These are phyloP conservation scores for Anguilla obscura DNA, from an alignment of 2,797 vertebrate genomes.

Conservation along the genomic window DNA sequence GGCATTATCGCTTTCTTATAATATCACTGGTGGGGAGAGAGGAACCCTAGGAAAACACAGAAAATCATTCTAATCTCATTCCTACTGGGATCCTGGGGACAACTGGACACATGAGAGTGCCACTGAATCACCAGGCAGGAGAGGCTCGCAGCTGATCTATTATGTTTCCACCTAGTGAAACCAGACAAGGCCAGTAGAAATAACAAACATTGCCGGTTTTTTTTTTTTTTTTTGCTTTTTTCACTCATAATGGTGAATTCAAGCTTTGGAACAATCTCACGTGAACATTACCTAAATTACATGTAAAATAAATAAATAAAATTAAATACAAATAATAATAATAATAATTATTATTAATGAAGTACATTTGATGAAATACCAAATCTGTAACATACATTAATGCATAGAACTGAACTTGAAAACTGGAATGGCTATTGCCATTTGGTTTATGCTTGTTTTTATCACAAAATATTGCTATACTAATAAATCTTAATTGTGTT, in stretches of 20 bases:
- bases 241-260: background rate
- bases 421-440: background rate
- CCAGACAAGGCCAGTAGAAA: conserved; percentile 63
- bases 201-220: conserved; percentile 58
- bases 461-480: background rate
- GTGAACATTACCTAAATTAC: background rate
- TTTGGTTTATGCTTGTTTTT: background rate
- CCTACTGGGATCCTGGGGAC: conserved; percentile 62
- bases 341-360: background rate
- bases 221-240: background rate
- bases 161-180: conserved; percentile 62
- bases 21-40: conserved; percentile 67
- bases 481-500: background rate
- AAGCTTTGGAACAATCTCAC: background rate
- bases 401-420: background rate
- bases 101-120: conserved; percentile 67
- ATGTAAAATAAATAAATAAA: no score
- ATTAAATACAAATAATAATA: background rate
- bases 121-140: conserved; percentile 70
- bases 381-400: background rate
- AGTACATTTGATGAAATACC: background rate
- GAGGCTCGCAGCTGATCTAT: conserved; percentile 72
- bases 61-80: conserved; percentile 71
- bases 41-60: conserved; percentile 67
- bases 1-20: conserved; percentile 85